Evolutionary conservation across 2,113 vertebrate species (phyloP).

Genomic region (Colius striatus): DNA sequence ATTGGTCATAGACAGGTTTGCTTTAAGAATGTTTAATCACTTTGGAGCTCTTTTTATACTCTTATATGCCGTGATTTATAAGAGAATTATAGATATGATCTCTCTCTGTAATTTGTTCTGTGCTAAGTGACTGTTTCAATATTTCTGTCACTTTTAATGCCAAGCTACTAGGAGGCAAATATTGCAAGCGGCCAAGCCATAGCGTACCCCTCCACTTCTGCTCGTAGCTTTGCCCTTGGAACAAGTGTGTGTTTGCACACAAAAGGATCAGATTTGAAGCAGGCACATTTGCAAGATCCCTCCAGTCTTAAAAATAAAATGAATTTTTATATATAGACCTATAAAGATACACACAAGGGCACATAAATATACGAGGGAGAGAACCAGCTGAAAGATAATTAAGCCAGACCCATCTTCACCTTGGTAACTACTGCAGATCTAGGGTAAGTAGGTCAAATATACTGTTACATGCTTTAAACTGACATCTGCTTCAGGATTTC

Average conservation of each 20-base stretch:
- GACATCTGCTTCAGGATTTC: background rate
- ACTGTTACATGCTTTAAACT: background rate
- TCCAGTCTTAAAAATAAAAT: background rate
- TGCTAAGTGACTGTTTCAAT: background rate
- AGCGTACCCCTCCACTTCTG: background rate
- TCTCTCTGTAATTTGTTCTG: background rate
- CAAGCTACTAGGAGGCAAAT: background rate
- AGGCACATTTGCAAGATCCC: background rate
- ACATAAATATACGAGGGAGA: background rate
- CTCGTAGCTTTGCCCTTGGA: background rate
- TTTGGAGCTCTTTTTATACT: background rate
- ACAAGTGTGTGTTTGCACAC: background rate
- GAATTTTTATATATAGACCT: accelerated
- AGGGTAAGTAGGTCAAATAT: conserved; percentile 34
- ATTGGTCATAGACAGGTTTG: background rate
- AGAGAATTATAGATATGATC: background rate
- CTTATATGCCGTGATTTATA: background rate
- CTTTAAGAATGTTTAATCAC: background rate
- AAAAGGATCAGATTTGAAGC: background rate
- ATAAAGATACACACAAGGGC: background rate
- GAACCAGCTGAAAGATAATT: background rate
- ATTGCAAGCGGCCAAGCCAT: background rate
- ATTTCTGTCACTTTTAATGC: background rate
- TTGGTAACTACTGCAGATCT: background rate
- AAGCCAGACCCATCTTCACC: background rate